Percentiles rank a stretch among this genome's conserved stretches.
These are phyloP conservation scores for Rhinopomastus cyanomelas DNA, from an alignment of 2,113 vertebrate genomes.

Conservation along the genomic window DNA sequence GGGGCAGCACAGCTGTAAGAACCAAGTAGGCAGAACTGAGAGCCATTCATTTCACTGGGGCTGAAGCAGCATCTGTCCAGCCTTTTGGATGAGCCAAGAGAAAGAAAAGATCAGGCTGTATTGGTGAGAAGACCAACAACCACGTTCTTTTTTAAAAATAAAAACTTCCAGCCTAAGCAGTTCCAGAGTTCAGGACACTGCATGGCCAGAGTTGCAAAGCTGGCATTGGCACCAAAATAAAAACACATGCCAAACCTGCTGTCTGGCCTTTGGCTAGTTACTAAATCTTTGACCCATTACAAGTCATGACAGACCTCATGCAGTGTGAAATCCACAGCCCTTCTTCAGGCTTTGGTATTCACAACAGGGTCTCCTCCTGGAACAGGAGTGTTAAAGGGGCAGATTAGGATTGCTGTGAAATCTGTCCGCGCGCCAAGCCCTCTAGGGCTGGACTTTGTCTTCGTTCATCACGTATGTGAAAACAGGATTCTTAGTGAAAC, in stretches of 20 bases:
- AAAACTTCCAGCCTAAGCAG: neutral
- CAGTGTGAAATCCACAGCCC: neutral
- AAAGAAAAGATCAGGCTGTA: neutral
- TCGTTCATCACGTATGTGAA: neutral
- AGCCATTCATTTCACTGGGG: neutral
- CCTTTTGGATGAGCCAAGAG: neutral
- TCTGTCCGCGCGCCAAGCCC: neutral
- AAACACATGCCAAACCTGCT: neutral
- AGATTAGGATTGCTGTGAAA: neutral
- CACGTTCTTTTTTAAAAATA: neutral
- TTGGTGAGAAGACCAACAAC: accelerated
- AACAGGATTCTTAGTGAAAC: neutral
- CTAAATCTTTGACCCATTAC: neutral
- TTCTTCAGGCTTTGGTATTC: neutral
- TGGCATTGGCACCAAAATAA: neutral
- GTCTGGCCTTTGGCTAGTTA: neutral
- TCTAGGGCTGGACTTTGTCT: neutral
- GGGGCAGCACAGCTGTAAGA: neutral
- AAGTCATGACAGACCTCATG: neutral
- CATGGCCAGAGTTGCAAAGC: neutral
- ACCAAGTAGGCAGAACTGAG: neutral
- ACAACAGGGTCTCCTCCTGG: neutral
- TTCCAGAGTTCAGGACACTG: neutral
- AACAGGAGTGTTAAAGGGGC: neutral
- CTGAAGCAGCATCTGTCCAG: neutral